These are phyloP conservation scores for Columba livia DNA, from an alignment of 2,113 vertebrate genomes.

Conservation along the genomic window DNA sequence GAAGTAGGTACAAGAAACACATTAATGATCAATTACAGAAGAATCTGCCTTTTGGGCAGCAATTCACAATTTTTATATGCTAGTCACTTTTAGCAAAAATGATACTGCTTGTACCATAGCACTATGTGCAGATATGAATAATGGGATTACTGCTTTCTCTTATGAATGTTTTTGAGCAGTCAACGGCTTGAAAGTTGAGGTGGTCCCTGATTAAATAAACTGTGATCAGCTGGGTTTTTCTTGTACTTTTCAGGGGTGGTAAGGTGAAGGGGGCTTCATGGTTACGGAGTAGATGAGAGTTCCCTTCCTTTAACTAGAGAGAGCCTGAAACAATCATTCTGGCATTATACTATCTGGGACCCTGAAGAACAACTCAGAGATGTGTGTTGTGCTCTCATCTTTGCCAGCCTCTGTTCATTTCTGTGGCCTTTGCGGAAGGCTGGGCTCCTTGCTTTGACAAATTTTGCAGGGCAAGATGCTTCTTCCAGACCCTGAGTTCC, in stretches of 20 bases:
- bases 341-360: neutral
- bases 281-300: neutral
- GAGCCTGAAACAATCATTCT: neutral
- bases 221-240: accelerated
- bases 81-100: neutral
- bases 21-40: constrained; percentile 29
- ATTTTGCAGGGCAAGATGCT: neutral
- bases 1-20: neutral
- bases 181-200: neutral
- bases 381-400: neutral
- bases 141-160: neutral
- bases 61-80: constrained; percentile 8
- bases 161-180: neutral
- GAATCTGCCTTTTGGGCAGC: constrained; percentile 31
- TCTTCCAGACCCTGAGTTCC: neutral
- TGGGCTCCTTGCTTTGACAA: accelerated
- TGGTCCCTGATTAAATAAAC: neutral
- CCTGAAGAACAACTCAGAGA: neutral
- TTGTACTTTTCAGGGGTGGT: neutral
- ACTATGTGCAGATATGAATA: neutral
- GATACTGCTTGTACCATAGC: neutral
- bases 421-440: neutral
- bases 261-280: neutral
- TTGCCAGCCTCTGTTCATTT: neutral
- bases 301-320: neutral